Evolutionary conservation across 2,113 vertebrate species (phyloP).

Genomic region (Vimba vimba): DNA sequence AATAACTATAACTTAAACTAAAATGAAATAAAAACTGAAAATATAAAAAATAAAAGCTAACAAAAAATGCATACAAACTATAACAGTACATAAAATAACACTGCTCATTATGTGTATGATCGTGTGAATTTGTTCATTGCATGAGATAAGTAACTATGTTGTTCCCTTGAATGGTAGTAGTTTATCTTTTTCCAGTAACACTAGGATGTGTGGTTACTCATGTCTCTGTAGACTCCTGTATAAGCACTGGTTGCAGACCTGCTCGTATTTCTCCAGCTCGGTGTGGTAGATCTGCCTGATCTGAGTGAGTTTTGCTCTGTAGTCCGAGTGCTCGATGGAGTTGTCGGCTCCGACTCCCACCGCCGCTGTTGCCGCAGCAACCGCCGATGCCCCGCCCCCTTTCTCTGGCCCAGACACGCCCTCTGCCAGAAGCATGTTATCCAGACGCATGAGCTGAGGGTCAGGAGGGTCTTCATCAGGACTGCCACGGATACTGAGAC

Average conservation of each 20-base stretch:
- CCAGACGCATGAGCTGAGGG: conserved; percentile 91
- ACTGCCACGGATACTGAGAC: conserved; percentile 89
- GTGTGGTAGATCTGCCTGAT: conserved; percentile 94
- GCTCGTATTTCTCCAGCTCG: conserved; percentile 92
- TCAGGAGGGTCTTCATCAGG: conserved; percentile 89
- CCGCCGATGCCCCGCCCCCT: conserved; percentile 85
- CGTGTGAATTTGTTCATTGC: not conserved
- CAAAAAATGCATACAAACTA: not conserved
- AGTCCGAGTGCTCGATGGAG: conserved; percentile 92
- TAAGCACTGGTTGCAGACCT: conserved; percentile 71
- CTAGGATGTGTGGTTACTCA: not conserved
- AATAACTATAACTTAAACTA: too few species aligned
- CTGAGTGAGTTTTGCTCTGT: conserved; percentile 91
- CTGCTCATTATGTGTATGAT: not conserved
- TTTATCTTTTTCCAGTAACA: not conserved
- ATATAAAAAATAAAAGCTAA: not conserved
- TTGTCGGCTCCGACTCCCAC: conserved; percentile 87
- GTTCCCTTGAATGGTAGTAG: not conserved
- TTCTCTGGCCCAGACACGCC: conserved; percentile 91
- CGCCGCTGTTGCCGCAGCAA: conserved; percentile 85
- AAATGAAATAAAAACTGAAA: not conserved
- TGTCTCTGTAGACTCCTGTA: not conserved
- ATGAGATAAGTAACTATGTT: not conserved
- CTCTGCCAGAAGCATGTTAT: conserved; percentile 94
- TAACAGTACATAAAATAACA: not conserved